phyloP scores from a whole-genome alignment of 2,113 vertebrate genomes.

The Heteronetta atricapilla region DNA sequence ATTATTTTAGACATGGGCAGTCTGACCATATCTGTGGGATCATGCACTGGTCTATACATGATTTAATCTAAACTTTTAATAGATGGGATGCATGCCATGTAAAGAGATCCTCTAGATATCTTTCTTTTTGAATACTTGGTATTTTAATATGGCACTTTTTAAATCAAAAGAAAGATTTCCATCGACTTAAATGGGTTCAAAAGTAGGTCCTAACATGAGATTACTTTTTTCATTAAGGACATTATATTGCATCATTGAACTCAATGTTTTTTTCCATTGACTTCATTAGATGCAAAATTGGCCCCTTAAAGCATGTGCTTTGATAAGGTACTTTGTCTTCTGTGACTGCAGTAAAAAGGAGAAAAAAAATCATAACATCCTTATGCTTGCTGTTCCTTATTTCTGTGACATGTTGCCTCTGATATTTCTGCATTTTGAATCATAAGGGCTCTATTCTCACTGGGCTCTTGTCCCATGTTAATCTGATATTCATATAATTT shows the following conservation, averaged over 20 bases:
- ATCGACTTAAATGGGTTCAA: conserved; percentile 45
- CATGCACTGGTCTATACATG: not conserved
- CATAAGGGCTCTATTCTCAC: conserved; percentile 57
- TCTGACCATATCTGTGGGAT: not conserved
- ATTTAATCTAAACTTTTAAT: conserved; percentile 1
- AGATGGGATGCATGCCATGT: not conserved
- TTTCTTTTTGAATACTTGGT: not conserved
- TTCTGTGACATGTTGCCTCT: conserved; percentile 37
- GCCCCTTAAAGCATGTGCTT: conserved; percentile 22
- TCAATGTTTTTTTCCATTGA: conserved; percentile 12
- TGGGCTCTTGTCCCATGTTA: conserved; percentile 57
- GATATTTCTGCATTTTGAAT: conserved; percentile 61
- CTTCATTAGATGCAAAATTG: conserved; percentile 46
- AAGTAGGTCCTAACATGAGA: conserved; percentile 43
- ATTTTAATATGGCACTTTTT: conserved; percentile 2
- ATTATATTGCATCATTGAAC: conserved; percentile 38
- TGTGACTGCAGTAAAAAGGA: conserved; percentile 3
- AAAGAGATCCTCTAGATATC: not conserved
- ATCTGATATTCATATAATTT: conserved; percentile 65
- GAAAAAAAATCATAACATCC: not conserved
- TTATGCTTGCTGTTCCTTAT: conserved; percentile 29
- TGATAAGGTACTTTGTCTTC: conserved; percentile 20
- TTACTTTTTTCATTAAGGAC: conserved; percentile 52
- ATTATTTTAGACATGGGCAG: not conserved
- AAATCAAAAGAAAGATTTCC: conserved; percentile 35